Evolutionary conservation across 1,140 invertebrate species (phyloP).

Genomic region (Geopemphigus sp.): DNA sequence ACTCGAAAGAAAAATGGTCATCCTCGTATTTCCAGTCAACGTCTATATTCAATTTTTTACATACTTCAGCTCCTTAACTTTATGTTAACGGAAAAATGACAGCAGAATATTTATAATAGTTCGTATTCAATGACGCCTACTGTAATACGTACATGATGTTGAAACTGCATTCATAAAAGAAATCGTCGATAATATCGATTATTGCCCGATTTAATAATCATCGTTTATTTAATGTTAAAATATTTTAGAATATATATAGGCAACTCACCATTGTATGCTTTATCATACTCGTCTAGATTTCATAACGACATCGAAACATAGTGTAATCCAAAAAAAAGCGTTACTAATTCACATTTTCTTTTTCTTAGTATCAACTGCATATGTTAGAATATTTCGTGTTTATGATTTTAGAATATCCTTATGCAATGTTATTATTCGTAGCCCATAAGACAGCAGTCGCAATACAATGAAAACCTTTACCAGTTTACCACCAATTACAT

Average conservation of each 20-base stretch:
- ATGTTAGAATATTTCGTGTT: neutral
- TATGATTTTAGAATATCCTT: slow-evolving; percentile 9
- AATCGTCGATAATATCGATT: neutral
- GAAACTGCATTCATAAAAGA: too few species aligned
- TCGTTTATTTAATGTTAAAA: neutral
- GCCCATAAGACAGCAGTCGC: neutral
- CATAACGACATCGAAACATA: neutral
- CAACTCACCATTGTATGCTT: neutral
- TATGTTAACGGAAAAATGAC: neutral
- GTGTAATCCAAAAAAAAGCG: neutral
- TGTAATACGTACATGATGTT: too few species aligned
- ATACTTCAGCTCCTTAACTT: neutral
- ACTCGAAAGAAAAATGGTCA: neutral
- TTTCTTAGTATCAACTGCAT: neutral
- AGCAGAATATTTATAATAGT: neutral
- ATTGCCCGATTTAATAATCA: neutral
- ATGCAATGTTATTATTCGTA: slow-evolving; percentile 11
- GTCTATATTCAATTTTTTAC: neutral
- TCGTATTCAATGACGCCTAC: slow-evolving; percentile 7
- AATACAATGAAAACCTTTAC: slow-evolving; percentile 44
- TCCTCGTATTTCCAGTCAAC: neutral
- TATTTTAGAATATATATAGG: neutral
- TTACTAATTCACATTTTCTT: neutral
- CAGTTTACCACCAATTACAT: slow-evolving; percentile 47
- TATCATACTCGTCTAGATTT: neutral